Conservation (phyloP, 2,113 vertebrate genomes). For the Larimichthys crocea region DNA sequence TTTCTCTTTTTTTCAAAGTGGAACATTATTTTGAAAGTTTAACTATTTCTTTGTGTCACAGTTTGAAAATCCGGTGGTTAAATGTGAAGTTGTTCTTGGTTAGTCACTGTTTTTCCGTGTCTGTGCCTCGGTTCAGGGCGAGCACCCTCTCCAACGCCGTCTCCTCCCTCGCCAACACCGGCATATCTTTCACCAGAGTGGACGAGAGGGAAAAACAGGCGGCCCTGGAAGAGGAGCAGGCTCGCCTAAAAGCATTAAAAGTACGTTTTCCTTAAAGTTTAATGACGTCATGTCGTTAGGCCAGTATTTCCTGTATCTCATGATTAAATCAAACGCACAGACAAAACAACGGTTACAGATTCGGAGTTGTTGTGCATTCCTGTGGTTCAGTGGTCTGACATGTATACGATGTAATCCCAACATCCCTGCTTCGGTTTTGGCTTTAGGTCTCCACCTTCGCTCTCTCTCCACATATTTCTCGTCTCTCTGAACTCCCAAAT, state of each 20-base stretch:
- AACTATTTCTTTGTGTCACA: too few relatives aligned
- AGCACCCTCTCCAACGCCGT: slow-evolving; percentile 96
- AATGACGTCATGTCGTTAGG: background rate
- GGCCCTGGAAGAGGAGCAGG: slow-evolving; percentile 94
- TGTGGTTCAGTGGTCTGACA: background rate
- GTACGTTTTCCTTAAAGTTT: slow-evolving; percentile 70
- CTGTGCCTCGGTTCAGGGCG: slow-evolving; percentile 82
- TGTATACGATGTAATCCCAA: background rate
- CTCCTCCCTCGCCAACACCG: slow-evolving; percentile 94
- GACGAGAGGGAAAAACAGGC: slow-evolving; percentile 98
- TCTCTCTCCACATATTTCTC: background rate
- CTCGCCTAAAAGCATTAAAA: slow-evolving; percentile 94
- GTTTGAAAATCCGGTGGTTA: background rate
- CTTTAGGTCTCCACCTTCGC: background rate
- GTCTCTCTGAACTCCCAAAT: background rate
- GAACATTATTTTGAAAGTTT: background rate
- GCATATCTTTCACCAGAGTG: slow-evolving; percentile 94
- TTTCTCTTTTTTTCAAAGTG: background rate
- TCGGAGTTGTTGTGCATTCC: background rate
- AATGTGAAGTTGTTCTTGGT: background rate
- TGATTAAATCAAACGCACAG: background rate
- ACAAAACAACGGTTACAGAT: background rate
- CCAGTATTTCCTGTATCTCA: background rate
- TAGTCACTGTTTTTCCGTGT: slow-evolving; percentile 1
- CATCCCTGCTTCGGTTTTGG: background rate